Evolutionary conservation across 2,113 vertebrate species (phyloP), one percentile per base, ranked within the genome.

Genomic region (Polypterus bichir): DNA sequence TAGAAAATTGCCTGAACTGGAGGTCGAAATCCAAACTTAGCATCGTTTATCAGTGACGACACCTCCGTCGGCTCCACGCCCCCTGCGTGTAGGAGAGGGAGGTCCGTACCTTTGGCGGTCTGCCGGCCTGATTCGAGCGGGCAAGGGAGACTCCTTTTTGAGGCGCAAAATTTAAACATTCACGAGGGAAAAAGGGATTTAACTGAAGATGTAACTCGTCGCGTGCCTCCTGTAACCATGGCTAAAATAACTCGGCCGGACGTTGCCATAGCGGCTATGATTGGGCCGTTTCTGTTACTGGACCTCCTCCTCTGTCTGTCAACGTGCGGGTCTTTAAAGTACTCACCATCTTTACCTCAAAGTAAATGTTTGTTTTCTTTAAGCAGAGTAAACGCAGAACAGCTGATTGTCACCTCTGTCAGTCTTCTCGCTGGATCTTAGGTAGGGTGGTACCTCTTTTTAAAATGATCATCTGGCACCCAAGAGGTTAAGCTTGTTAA

Each of bases 91-190:
- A 48, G 57, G 9, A 44, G 56, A 57, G 27, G 27, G 3, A 3
- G 10, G 6, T 10, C 1, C 46, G n/a, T 7, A 48, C 7, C 49
- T 69, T 71, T 75, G 73, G 76, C 74, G 79, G 69, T 63, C 59
- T 3, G 10, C 47, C 7, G 1, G 58, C 49, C 54, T 4, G 3
- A 57, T 68, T 71, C 63, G 5, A 71, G 78, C 81, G 76, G 79
- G 70, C 60, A 59, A 62, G 57, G 60, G 55, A 55, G 54, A 47
- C 60, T 55, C 59, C n/a, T 57, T 44, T 3, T 3, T 46, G 7
- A n/a, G 54, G 57, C 56, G 69, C 49, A 46, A 60, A 65, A 52
- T 70, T 68, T 11, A 63, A 70, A 69, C 44, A 47, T 49, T 49
- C n/a, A 57, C 54, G 64, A 57, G 61, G 65, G 64, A 49, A 46